Evolutionary conservation across 1,140 invertebrate species (phyloP), one percentile per base, ranked within the genome.

Genomic region (Hirudo medicinalis): DNA sequence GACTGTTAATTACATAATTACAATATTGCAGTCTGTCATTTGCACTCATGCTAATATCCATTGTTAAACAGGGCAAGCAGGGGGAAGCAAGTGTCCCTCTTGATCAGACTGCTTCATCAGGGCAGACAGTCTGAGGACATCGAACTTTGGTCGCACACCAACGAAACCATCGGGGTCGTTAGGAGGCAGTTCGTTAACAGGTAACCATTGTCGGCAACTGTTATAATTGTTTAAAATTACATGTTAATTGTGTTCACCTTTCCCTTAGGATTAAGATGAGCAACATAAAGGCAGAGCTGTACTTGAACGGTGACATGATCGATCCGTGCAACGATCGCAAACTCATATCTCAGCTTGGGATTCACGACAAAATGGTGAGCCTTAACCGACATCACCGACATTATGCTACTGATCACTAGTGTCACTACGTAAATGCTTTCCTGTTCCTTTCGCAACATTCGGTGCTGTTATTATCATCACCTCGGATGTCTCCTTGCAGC

Each of bases 91-190:
- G 86, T 94, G 76, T 87, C 87, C 57, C 84, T 97, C 36, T 87
- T 90, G 72, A 87, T 96, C 76, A 86, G 92, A 78, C 93, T 96
- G 81, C 90, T 91, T 76, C 92, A 89, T 82, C 90, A 91, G 75
- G 90, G 89, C 75, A 85, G 92, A 72, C 90, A 90, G 80, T 87
- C 91, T 29, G 94, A 97, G 75, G 94, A 97, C 79, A 86, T 95
- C 76, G 93, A 97, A 80, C 83, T 97, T 60, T 89, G 87, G 78
- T 94, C 92, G 63, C 94, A 98, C 82, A 90, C 88, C 67, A 96
- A 97, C 80, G 94, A 97, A 79, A 96, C 92, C 4, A 83, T 94
- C 71, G 88, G 89, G 72, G 88, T 89, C 15, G 57, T 63, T n/a
- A 63, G 57, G 57, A 63, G 57, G 57, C 57, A 63, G 20, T 63